These are phyloP conservation scores for Neomicropteryx cornuta DNA, from an alignment of 1,140 invertebrate genomes.

Conservation along the genomic window DNA sequence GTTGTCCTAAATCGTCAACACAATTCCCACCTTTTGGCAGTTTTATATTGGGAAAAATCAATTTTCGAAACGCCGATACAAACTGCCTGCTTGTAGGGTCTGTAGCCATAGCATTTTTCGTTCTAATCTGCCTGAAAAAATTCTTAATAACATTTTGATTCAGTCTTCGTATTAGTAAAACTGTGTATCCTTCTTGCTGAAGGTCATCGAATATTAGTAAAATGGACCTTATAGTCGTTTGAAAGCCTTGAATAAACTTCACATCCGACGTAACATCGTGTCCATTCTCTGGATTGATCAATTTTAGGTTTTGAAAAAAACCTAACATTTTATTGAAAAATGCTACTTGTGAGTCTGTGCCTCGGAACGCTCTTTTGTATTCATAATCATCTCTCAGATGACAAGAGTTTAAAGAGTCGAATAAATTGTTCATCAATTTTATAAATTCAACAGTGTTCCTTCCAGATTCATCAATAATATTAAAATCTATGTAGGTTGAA, in stretches of 20 bases:
- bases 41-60: conserved; percentile 1
- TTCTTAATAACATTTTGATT: conserved; percentile 23
- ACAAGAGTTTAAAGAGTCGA: conserved; percentile 11
- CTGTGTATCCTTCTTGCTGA: conserved; percentile 13
- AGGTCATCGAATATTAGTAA: conserved; percentile 15
- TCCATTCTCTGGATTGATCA: conserved; percentile 10
- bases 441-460: conserved; percentile 11
- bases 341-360: conserved; percentile 8
- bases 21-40: background rate
- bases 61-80: background rate
- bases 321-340: conserved; percentile 13
- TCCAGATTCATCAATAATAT: conserved; percentile 13
- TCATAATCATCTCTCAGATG: background rate
- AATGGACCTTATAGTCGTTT: conserved; percentile 15
- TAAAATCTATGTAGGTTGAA: conserved; percentile 13
- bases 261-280: conserved; percentile 8
- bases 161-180: conserved; percentile 16
- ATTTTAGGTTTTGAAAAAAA: conserved; percentile 10
- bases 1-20: conserved; percentile 4
- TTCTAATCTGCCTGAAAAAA: conserved; percentile 21
- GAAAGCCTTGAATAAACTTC: conserved; percentile 12
- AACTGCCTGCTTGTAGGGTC: conserved; percentile 8
- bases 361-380: conserved; percentile 10
- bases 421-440: conserved; percentile 12
- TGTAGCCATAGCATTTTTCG: conserved; percentile 8